These are phyloP conservation scores for Aspidapion aeneum DNA, from an alignment of 2,888 invertebrate species.

Conservation along the genomic window DNA sequence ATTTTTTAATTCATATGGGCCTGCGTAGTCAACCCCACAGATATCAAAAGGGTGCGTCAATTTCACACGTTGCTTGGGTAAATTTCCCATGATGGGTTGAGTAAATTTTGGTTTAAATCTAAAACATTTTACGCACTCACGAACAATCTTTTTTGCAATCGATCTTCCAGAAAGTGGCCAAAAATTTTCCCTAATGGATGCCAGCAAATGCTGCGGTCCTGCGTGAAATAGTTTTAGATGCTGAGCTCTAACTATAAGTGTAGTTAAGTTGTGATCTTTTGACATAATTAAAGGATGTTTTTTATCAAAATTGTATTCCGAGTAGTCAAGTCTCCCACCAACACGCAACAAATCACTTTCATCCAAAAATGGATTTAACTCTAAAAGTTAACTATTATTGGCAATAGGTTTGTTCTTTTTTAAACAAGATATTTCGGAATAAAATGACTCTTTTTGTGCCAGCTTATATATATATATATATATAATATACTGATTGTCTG, in stretches of 20 bases:
- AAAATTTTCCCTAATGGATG: conserved; percentile 22
- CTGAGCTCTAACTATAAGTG: no score
- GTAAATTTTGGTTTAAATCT: conserved; percentile 15
- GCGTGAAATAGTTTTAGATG: no score
- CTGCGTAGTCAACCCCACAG: conserved; percentile 29
- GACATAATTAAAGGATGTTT: conserved; percentile 10
- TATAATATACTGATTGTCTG: no score
- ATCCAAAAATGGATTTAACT: conserved; percentile 27
- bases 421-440: background rate
- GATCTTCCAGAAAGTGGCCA: conserved; percentile 25
- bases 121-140: conserved; percentile 24
- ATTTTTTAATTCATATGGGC: conserved; percentile 25
- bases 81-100: conserved; percentile 30
- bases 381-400: background rate
- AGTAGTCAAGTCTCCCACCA: conserved; percentile 31
- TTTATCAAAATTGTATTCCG: conserved; percentile 10
- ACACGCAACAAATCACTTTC: conserved; percentile 30
- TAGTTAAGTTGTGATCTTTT: conserved; percentile 14
- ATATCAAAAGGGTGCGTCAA: conserved; percentile 21
- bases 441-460: background rate
- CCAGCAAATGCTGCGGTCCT: conserved; percentile 23
- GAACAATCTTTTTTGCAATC: no score
- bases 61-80: conserved; percentile 22
- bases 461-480: background rate
- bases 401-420: background rate